Evolutionary conservation across 2,888 invertebrate genomes (phyloP).

Genomic region (Eristalis intricaria): DNA sequence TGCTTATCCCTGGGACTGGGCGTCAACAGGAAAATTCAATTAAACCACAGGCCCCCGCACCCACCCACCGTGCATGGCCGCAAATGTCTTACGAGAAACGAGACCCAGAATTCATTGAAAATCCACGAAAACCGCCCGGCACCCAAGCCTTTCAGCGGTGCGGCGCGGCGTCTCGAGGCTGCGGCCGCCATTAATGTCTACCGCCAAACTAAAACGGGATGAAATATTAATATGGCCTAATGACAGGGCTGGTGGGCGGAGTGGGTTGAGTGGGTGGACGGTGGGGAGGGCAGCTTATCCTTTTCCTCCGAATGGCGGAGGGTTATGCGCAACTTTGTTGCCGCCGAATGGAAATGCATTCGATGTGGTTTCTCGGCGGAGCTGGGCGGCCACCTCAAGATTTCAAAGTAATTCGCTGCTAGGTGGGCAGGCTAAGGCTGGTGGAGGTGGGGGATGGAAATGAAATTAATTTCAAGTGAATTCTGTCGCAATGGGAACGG

Average conservation of each 20-base stretch:
- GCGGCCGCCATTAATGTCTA: slow-evolving; percentile 62
- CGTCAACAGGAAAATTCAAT: slow-evolving; percentile 69
- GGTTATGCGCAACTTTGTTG: background rate
- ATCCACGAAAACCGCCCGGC: background rate
- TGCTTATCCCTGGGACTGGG: slow-evolving; percentile 38
- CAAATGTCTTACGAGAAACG: slow-evolving; percentile 57
- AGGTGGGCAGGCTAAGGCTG: background rate
- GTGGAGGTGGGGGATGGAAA: background rate
- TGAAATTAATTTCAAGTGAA: slow-evolving; percentile 56
- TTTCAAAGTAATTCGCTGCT: slow-evolving; percentile 43
- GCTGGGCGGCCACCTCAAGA: slow-evolving; percentile 36
- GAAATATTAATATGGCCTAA: slow-evolving; percentile 67
- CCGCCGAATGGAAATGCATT: slow-evolving; percentile 49
- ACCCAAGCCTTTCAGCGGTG: slow-evolving; percentile 13
- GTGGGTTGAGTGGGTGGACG: too few relatives aligned
- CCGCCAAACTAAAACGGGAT: slow-evolving; percentile 65
- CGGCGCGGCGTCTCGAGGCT: slow-evolving; percentile 47
- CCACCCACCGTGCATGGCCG: slow-evolving; percentile 27
- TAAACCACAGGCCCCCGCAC: slow-evolving; percentile 55
- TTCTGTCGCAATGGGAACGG: slow-evolving; percentile 55
- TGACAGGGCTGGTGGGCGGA: slow-evolving; percentile 19
- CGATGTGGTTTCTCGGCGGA: slow-evolving; percentile 30
- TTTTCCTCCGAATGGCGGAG: slow-evolving; percentile 34
- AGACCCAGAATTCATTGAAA: slow-evolving; percentile 17
- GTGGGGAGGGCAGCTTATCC: background rate